Evolutionary conservation across 2,113 vertebrate genomes (phyloP).

Genomic region (Meles meles): DNA sequence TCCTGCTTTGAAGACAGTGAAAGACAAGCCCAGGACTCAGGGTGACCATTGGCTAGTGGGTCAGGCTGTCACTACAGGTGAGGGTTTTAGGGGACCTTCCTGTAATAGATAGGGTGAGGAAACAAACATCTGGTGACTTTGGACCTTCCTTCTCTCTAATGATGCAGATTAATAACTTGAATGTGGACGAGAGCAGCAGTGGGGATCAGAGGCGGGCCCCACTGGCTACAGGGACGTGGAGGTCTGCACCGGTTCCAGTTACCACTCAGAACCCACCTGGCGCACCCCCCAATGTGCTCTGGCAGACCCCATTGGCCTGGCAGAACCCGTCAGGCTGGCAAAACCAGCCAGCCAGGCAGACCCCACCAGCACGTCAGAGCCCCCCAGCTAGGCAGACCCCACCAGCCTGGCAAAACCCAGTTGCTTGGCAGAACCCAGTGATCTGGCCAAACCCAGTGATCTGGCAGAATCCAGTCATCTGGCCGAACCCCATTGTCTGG

Average conservation of each 20-base stretch:
- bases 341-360: conserved; percentile 69
- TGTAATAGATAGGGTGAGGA: conserved; percentile 6
- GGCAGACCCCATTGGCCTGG: conserved; percentile 74
- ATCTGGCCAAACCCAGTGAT: conserved; percentile 72
- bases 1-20: conserved; percentile 43
- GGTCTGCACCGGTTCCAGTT: conserved; percentile 64
- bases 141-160: conserved; percentile 54
- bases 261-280: conserved; percentile 68
- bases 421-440: conserved; percentile 72
- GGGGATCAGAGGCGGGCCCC: conserved; percentile 64
- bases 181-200: conserved; percentile 64
- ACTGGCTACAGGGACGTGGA: conserved; percentile 64
- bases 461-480: conserved; percentile 72
- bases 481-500: conserved; percentile 70
- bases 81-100: conserved; percentile 29
- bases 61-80: conserved; percentile 34
- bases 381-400: conserved; percentile 64
- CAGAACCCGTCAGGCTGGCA: conserved; percentile 73
- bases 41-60: conserved; percentile 41
- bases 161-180: conserved; percentile 75
- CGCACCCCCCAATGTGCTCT: conserved; percentile 64
- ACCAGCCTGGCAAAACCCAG: conserved; percentile 69
- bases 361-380: conserved; percentile 62
- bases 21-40: conserved; percentile 31
- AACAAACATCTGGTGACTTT: background rate